These are phyloP conservation scores for Chionodraco myersi DNA, from an alignment of 2,113 vertebrate species.

Conservation along the genomic window DNA sequence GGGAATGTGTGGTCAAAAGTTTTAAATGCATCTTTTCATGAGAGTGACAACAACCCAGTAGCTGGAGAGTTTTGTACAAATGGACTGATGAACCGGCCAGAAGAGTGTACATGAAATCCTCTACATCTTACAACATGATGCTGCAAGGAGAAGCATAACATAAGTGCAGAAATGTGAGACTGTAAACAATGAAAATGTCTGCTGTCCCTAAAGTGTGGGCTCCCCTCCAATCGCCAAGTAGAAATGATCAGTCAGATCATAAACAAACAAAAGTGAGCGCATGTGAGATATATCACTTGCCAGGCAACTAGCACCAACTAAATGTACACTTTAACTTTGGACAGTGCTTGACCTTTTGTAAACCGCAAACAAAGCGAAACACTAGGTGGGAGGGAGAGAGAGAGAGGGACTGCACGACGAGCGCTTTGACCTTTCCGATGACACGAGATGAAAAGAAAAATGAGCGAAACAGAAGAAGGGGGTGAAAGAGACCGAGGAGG, in stretches of 20 bases:
- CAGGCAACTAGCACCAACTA: slow-evolving; percentile 3
- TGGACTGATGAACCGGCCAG: no score
- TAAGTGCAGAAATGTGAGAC: slow-evolving; percentile 10
- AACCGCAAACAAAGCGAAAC: slow-evolving; percentile 18
- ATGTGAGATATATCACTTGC: not conserved
- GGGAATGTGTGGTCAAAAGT: not conserved
- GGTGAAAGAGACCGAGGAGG: not conserved
- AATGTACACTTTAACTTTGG: not conserved
- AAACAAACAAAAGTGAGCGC: not conserved
- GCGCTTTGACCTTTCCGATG: slow-evolving; percentile 51
- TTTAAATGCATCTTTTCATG: not conserved
- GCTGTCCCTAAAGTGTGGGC: not conserved
- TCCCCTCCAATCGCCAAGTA: no score
- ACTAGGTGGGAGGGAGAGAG: not conserved
- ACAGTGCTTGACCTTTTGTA: slow-evolving; percentile 42
- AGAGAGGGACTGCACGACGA: not conserved
- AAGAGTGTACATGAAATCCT: no score
- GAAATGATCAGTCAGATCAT: no score
- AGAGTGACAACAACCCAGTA: not conserved
- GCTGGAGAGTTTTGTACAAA: no score
- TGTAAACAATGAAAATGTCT: not conserved
- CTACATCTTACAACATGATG: not conserved
- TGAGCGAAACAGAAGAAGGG: not conserved
- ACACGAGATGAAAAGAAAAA: slow-evolving; percentile 15
- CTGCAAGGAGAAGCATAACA: not conserved